Percentiles rank a stretch among this genome's conserved stretches.
Conservation (phyloP, 1,140 invertebrate species). For the Heliconius congener region DNA sequence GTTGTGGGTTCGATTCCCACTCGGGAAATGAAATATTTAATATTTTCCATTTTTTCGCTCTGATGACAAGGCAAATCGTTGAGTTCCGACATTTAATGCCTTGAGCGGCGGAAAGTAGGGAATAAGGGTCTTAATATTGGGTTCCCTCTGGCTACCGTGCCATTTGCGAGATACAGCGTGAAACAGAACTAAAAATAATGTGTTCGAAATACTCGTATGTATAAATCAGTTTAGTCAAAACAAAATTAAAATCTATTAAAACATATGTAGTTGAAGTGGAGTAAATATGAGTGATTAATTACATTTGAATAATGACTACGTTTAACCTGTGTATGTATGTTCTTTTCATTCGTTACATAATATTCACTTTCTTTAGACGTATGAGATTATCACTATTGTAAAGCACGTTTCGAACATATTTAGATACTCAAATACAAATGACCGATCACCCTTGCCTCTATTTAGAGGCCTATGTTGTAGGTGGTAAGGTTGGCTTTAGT, state of each 20-base stretch:
- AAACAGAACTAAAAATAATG: too few relatives aligned
- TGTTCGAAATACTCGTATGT: neutral
- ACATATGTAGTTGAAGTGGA: neutral
- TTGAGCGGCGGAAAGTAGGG: too few relatives aligned
- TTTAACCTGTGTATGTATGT: neutral
- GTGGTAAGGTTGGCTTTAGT: neutral
- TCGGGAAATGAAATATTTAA: too few relatives aligned
- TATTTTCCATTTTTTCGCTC: too few relatives aligned
- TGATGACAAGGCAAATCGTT: too few relatives aligned
- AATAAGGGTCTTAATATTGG: too few relatives aligned
- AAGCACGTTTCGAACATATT: neutral
- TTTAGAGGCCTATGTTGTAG: neutral
- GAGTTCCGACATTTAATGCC: too few relatives aligned
- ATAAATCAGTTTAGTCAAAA: neutral
- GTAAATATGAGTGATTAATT: neutral
- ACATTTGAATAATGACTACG: neutral
- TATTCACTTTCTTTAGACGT: neutral
- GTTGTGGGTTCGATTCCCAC: too few relatives aligned
- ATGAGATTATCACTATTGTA: conserved; percentile 8
- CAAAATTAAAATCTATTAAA: neutral
- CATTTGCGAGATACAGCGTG: too few relatives aligned
- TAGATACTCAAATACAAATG: neutral
- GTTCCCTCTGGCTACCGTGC: too few relatives aligned
- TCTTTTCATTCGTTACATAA: conserved; percentile 6
- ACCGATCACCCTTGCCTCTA: neutral